Evolutionary conservation across 1,140 invertebrate genomes (phyloP), one percentile per base, ranked within the genome.

Genomic region (Tachypleus tridentatus): DNA sequence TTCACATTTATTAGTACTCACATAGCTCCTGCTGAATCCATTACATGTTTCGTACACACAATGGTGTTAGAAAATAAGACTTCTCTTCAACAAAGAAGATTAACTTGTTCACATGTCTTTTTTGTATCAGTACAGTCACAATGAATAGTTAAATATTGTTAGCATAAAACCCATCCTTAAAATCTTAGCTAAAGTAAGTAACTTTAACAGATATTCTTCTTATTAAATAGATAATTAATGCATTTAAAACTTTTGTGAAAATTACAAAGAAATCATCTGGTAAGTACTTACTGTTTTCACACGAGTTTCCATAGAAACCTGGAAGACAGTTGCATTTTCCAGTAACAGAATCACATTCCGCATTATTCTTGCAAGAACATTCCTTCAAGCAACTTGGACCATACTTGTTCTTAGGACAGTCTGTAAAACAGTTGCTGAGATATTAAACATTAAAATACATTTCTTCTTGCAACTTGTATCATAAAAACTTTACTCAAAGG

Each of bases 311-410:
- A 51, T 51, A 49, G 48, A 65, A 68, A 48, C 67, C 67, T 7
- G 61, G 49, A 7, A 64, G 64, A 58, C 67, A 68, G 5, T 51
- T 3, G 74, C 92, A 95, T 69, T 82, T 78, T 3, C 93, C 92
- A 49, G 79, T 86, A 51, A 82, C 80, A 10, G 86, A 84, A 76
- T 89, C 85, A 76, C 95, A 98, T 9, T 79, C 80, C 47, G 92
- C 93, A 53, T 84, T 85, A 77, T 98, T 98, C 75, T 97, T 90
- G 78, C 96, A 99, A 5, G 83, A 83, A 75, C 96, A 98, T 54
- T 87, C 83, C 51, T 85, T 83, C 65, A 86, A 85, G 72, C 94
- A 97, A 63, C 86, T 82, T n/a, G 79, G 75, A 1, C 91, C 91
- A 73, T 88, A 87, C 62, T 82, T 88, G 53, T 87, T 87, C 29